These are phyloP conservation scores for Ploceus nigricollis DNA, from an alignment of 2,113 vertebrate genomes.

Conservation along the genomic window DNA sequence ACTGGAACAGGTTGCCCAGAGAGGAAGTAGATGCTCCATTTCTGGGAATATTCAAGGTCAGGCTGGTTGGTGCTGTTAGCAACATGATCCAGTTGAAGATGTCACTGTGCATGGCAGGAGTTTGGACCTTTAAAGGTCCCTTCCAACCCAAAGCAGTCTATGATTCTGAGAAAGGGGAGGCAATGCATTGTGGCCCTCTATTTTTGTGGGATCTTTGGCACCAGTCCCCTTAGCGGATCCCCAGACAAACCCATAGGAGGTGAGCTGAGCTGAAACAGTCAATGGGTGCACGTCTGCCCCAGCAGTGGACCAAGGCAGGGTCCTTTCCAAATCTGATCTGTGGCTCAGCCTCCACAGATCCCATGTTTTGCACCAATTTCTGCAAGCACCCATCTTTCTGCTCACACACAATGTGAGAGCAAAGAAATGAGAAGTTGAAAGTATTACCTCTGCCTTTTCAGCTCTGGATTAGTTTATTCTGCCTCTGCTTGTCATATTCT, in stretches of 20 bases:
- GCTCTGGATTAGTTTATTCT: not conserved
- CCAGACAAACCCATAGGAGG: not conserved
- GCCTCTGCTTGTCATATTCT: fast-evolving
- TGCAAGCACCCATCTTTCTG: not conserved
- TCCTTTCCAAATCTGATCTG: not conserved
- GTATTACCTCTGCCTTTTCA: not conserved
- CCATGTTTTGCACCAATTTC: not conserved
- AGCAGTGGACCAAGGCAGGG: not conserved
- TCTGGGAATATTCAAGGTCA: not conserved
- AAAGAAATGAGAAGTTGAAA: fast-evolving
- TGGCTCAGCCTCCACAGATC: not conserved
- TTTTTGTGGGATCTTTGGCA: not conserved
- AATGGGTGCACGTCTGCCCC: fast-evolving
- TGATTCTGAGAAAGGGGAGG: not conserved
- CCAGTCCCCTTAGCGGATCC: fast-evolving
- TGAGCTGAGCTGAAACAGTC: not conserved
- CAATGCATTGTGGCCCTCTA: not conserved
- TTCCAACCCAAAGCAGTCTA: not conserved
- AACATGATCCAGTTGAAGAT: not conserved
- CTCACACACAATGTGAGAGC: fast-evolving
- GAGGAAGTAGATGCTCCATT: not conserved
- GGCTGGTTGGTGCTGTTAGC: not conserved
- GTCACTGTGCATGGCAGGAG: fast-evolving
- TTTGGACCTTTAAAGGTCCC: not conserved
- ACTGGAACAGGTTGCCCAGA: not conserved